Evolutionary conservation across 2,113 vertebrate species (phyloP).

Genomic region (Arvicanthis niloticus): DNA sequence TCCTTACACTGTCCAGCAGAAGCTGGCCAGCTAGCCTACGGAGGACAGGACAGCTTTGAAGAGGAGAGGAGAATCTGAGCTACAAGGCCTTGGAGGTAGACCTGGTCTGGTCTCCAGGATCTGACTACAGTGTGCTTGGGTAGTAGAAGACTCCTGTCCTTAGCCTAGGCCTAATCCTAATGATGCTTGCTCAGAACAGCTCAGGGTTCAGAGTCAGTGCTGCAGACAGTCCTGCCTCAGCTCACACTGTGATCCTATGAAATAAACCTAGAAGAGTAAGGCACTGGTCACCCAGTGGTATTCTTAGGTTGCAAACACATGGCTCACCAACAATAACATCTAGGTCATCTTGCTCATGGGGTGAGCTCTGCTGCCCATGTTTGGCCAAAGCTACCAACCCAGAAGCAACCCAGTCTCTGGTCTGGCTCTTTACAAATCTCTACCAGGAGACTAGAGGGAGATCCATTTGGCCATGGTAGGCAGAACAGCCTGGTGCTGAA

Average conservation of each 20-base stretch:
- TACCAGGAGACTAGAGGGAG: too few species aligned
- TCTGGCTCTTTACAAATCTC: not conserved
- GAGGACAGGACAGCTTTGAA: not conserved
- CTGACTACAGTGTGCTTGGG: not conserved
- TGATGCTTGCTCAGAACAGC: fast-evolving
- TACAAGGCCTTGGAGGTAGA: fast-evolving
- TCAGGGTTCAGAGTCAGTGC: not conserved
- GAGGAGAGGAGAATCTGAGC: not conserved
- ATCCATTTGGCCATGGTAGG: fast-evolving
- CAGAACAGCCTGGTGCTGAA: fast-evolving
- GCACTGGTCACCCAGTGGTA: not conserved
- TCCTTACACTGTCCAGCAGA: too few species aligned
- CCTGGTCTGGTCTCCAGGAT: too few species aligned
- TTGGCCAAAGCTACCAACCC: not conserved
- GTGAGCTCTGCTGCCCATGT: not conserved
- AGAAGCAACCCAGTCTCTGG: not conserved
- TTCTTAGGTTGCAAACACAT: not conserved
- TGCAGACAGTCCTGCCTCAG: not conserved
- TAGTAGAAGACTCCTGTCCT: too few species aligned
- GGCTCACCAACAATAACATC: not conserved
- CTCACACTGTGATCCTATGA: not conserved
- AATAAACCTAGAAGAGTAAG: not conserved
- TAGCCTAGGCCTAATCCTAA: not conserved
- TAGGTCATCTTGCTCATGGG: too few species aligned
- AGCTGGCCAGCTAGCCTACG: not conserved